Conservation (phyloP, 2,797 vertebrate species). For the Leucoraja ocellata region DNA sequence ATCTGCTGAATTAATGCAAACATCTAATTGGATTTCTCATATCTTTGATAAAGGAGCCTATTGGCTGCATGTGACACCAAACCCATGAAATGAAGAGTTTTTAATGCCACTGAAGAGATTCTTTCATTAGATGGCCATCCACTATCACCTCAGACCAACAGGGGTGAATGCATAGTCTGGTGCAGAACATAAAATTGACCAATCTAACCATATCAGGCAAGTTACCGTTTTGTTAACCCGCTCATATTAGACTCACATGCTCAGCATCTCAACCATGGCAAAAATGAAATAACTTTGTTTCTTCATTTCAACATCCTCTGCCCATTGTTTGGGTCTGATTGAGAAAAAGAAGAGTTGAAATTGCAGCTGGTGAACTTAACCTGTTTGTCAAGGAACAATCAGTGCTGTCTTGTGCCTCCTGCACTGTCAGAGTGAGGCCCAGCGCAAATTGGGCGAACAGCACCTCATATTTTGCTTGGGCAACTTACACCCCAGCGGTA, state of each 20-base stretch:
- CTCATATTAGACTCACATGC: not conserved
- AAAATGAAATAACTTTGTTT: not conserved
- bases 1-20: not conserved
- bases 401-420: no score
- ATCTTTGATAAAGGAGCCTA: not conserved
- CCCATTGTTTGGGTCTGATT: not conserved
- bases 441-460: no score
- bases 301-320: not conserved
- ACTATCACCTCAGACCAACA: not conserved
- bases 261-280: not conserved
- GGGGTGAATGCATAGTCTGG: not conserved
- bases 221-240: not conserved
- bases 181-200: not conserved
- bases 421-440: no score
- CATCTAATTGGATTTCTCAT: not conserved
- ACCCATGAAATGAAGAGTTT: not conserved
- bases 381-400: not conserved
- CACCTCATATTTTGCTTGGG: no score
- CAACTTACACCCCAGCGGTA: no score
- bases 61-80: not conserved
- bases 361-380: not conserved
- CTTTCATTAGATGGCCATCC: not conserved
- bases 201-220: not conserved
- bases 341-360: not conserved
- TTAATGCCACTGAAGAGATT: not conserved